Percentiles rank a stretch among this genome's conserved stretches.
Evolutionary conservation across 2,797 vertebrate species (phyloP).

Genomic region (Lepus townsendii): DNA sequence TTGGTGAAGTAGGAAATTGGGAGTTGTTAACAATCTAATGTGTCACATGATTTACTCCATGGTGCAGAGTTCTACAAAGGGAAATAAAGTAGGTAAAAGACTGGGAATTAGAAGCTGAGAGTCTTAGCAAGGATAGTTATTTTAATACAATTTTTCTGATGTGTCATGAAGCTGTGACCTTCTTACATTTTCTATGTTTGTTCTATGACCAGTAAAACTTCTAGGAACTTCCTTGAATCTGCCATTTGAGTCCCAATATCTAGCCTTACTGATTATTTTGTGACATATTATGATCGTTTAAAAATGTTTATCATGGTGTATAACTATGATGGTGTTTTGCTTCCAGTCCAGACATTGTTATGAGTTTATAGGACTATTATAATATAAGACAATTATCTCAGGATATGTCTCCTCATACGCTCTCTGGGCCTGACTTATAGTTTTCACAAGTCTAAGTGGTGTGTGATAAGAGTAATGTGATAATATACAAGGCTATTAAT

Average conservation of each 20-base stretch:
- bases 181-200: conserved; percentile 21
- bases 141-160: background rate
- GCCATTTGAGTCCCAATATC: background rate
- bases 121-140: background rate
- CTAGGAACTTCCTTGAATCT: conserved; percentile 23
- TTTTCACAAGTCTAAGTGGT: background rate
- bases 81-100: background rate
- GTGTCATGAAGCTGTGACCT: background rate
- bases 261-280: background rate
- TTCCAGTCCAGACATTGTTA: background rate
- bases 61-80: background rate
- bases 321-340: background rate
- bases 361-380: background rate
- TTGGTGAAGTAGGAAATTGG: accelerated
- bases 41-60: background rate
- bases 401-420: background rate
- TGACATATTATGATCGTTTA: background rate
- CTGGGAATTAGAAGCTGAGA: background rate
- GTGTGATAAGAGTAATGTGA: background rate
- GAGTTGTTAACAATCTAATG: background rate
- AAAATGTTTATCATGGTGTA: background rate
- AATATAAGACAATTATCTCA: background rate
- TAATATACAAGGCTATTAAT: background rate
- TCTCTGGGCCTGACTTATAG: background rate
- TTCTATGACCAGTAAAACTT: conserved; percentile 20